Base-by-base conservation (phyloP, 2,888 invertebrate species). In the Spodoptera picta region DNA sequence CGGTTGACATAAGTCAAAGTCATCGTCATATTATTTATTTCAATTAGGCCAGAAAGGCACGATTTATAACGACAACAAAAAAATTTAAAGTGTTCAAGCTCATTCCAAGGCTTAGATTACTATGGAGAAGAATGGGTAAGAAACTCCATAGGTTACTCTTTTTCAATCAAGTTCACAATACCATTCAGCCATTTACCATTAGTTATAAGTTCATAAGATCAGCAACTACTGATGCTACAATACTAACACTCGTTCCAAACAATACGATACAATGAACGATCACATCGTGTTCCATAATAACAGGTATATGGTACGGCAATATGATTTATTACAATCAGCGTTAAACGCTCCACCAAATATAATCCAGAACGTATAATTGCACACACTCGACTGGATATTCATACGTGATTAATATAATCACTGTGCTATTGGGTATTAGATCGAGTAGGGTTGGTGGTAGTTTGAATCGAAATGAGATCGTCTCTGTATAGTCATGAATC, bases 381-480 rank as follows among this genome's bases (percentile, higher is more conserved):
- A 71, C 72, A 83, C 84, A 82, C 82, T 78, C 80, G 79, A 80
- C 69, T 83, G 84, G 81, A 77, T 85, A 84, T 87, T 87, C 85
- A 83, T 82, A 85, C 83, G 83, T 85, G 83, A 87, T 87, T 86
- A 81, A 81, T 72, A 83, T 82, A 83, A 86, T 86, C 79, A 79
- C 72, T 56, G 36, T 55, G 51, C 77, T 75, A 75, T 77, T 68
- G 71, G 65, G 63, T 63, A 65, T 76, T 60, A 61, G 65, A 55
- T 57, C 36, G 12, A 14, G 2, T 65, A 75, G 70, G 79, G 75
- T 51, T 77, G 77, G 2, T 12, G 41, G 4, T 14, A 43, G 31
- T 50, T 31, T 10, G 7, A 24, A 36, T 27, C 45, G 48, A 24
- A 48, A 72, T 57, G 4, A 12, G 19, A 14, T 48, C 1, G 10